These are phyloP conservation scores for Parazoanthus darwini DNA, from an alignment of 92 coral and sea anemone species.

Conservation along the genomic window DNA sequence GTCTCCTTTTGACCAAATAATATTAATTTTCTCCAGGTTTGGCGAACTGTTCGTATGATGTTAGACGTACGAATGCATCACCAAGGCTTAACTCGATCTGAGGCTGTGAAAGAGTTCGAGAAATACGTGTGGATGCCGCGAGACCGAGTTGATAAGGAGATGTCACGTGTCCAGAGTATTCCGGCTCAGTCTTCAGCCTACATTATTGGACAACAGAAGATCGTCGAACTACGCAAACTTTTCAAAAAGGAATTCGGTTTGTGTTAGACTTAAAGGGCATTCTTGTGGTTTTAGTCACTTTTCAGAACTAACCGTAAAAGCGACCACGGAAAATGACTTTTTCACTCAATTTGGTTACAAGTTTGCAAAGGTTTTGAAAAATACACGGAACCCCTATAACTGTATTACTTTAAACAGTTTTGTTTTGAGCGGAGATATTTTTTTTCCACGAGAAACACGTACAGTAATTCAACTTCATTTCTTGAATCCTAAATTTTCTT, in stretches of 20 bases:
- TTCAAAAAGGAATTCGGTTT: constrained; percentile 14
- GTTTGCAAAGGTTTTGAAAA: too few species aligned
- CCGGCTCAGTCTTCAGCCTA: constrained; percentile 80
- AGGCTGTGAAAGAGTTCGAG: constrained; percentile 54
- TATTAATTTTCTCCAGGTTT: constrained; percentile 41
- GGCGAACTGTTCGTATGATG: constrained; percentile 73
- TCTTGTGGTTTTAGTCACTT: too few species aligned
- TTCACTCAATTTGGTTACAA: too few species aligned
- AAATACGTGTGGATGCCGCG: constrained; percentile 78
- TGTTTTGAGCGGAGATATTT: too few species aligned
- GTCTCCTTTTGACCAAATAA: neutral
- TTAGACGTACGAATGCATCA: constrained; percentile 66
- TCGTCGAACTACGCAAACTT: constrained; percentile 54
- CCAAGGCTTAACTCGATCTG: constrained; percentile 70
- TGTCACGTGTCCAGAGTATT: constrained; percentile 81
- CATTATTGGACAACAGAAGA: constrained; percentile 64
- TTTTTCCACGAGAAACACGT: too few species aligned
- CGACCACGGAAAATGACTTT: too few species aligned
- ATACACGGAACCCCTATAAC: too few species aligned
- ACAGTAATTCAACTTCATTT: too few species aligned
- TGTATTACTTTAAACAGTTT: too few species aligned
- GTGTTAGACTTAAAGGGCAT: neutral
- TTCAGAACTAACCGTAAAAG: too few species aligned
- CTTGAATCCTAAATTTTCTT: too few species aligned
- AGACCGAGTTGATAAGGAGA: constrained; percentile 67